Evolutionary conservation across 2,797 vertebrate species (phyloP), one percentile per base, ranked within the genome.

Genomic region (Rhincodon typus): DNA sequence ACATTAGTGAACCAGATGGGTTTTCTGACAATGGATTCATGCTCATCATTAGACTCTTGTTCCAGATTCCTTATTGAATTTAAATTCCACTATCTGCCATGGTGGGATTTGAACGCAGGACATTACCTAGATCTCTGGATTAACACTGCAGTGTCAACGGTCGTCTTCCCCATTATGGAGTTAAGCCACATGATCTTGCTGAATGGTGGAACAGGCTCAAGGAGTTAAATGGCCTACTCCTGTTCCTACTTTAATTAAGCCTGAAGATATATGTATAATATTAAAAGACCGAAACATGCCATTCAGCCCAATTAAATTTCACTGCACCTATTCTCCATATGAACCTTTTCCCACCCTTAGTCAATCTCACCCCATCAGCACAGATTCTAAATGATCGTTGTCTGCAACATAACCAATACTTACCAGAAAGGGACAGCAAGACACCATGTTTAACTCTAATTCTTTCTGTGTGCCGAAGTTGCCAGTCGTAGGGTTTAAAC

Each of bases 341-440:
- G 2, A 77, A 34, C 13, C 34, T 79, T 3, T 17, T 38, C 74
- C 62, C 10, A 74, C 23, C 27, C 25, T 13, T 34, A 30, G 34
- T 62, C 42, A 17, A 42, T 94, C 42, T n/a, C 53, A 94, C 10
- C n/a, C 21, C n/a, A 67, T 38, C n/a, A 23, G 15, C 53, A 87
- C 23, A 86, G 25, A 21, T n/a, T 79, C 74, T 25, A 46, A 84
- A 42, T 1, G 93, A 72, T 23, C 3, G 0, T 13, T 21, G 69
- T 27, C 57, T 79, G 19, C 13, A 77, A 95, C 23, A 12, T 15
- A 17, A 34, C 57, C 0, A n/a, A 25, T 70, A 96, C 98, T 97
- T 97, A 99, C 99, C 98, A 99, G 97, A 97, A 98, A 98, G 3
- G 98, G 97, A 97, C 97, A 98, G 42, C 98, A 97, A 38, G 98